A percentile compares a stretch with the other conserved stretches of the same genome.
Conservation (phyloP, 2,888 invertebrate species). For the Gibbula magus region DNA sequence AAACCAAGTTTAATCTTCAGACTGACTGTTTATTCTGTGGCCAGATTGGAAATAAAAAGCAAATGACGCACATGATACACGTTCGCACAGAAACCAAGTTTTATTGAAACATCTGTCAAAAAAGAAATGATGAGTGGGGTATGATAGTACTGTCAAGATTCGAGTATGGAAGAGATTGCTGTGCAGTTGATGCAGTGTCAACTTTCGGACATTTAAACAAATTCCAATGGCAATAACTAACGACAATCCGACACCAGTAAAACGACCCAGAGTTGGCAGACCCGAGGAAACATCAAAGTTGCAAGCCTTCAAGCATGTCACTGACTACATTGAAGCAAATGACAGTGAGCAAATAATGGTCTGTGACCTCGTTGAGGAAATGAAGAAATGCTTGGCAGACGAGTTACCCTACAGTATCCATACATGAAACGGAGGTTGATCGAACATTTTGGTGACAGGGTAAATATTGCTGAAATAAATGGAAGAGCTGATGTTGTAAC, state of each 20-base stretch:
- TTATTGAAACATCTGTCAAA: constrained; percentile 14
- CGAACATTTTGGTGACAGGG: constrained; percentile 39
- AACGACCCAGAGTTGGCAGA: background rate
- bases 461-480: constrained; percentile 39
- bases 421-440: constrained; percentile 36
- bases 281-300: constrained; percentile 2
- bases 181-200: constrained; percentile 20
- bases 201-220: constrained; percentile 9
- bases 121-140: constrained; percentile 28
- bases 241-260: background rate
- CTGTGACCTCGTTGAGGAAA: background rate
- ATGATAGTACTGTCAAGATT: constrained; percentile 18
- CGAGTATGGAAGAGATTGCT: constrained; percentile 22
- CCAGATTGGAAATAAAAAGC: no score
- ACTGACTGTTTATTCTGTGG: background rate
- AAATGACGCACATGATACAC: background rate
- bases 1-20: background rate
- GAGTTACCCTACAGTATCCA: constrained; percentile 16
- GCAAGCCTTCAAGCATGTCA: constrained; percentile 17
- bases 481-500: constrained; percentile 39
- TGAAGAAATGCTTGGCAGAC: no score
- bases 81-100: background rate
- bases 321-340: constrained; percentile 1
- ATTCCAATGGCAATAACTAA: background rate
- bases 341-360: background rate